Evolutionary conservation across 2,888 invertebrate genomes (phyloP), one percentile per base, ranked within the genome.

Genomic region (Neria commutata): DNA sequence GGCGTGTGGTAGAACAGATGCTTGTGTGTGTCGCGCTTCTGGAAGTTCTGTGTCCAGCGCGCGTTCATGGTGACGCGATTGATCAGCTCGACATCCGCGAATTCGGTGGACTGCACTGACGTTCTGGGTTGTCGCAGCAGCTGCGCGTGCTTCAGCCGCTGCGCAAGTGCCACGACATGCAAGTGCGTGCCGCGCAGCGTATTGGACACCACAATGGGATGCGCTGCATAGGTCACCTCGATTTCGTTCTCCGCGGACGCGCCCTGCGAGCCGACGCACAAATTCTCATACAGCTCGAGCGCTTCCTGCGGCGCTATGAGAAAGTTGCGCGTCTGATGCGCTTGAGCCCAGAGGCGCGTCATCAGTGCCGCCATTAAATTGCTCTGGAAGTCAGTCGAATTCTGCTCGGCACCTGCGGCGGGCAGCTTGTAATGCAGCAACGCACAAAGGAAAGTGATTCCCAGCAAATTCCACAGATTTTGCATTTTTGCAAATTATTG

Each of bases 11-110:
- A 49, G 14, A 69, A 69, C 10, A 40, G 46, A 2, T 55, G 63
- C 19, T 67, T 67, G 25, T 62, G 63, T 3, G 65, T 68, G 40
- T 70, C 70, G 26, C 67, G 70, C 40, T 60, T 62, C 53, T 68
- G 68, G 26, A 70, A 68, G 54, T 67, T 70, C 46, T 64, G 64
- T 5, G 66, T 58, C 70, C 70, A 70, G 21, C 66, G 65, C 19
- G 68, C 58, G 2, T 63, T 60, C 40, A 68, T 33, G 11, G 63
- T 47, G 6, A 67, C 54, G 17, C 34, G 24, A 26, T 55, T 47
- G 33, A 46, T 47, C 37, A 37, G 37, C n/a, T 37, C n/a, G 37
- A 37, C 10, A 8, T 4, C 4, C 37, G 37, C n/a, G 6, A 8
- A 14, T n/a, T 37, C n/a, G 14, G n/a, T n/a, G n/a, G 37, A 37